phyloP scores from a whole-genome alignment of 2,888 invertebrate species.

The Gnatocerus cornutus region DNA sequence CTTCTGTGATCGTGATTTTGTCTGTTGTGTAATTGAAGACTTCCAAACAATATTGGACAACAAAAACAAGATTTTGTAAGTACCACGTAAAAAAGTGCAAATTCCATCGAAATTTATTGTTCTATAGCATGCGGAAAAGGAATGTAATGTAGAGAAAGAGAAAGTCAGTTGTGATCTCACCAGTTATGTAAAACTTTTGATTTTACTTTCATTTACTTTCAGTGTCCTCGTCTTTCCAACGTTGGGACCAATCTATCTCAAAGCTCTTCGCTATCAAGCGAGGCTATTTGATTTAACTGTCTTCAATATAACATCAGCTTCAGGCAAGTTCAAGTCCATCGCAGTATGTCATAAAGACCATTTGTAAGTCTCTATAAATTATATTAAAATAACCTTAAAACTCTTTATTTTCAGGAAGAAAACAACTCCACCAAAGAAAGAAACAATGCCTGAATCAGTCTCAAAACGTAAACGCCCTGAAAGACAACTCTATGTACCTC shows the following conservation, averaged over 20 bases:
- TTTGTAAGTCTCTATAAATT: constrained; percentile 56
- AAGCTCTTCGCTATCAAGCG: constrained; percentile 64
- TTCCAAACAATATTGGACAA: constrained; percentile 59
- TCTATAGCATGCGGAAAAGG: constrained; percentile 62
- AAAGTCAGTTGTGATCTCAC: constrained; percentile 69
- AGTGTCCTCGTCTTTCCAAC: constrained; percentile 65
- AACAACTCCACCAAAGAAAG: constrained; percentile 28
- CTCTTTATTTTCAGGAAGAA: constrained; percentile 12
- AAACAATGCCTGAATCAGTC: constrained; percentile 40
- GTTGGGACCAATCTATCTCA: constrained; percentile 65
- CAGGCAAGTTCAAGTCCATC: constrained; percentile 55
- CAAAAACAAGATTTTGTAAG: constrained; percentile 61
- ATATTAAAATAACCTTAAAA: constrained; percentile 6
- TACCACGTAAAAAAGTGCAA: neutral
- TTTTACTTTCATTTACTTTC: constrained; percentile 71
- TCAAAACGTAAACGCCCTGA: constrained; percentile 61
- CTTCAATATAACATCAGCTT: constrained; percentile 55
- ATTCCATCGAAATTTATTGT: constrained; percentile 14
- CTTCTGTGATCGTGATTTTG: constrained; percentile 64
- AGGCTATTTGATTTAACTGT: constrained; percentile 63
- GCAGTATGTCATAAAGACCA: constrained; percentile 62
- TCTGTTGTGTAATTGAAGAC: constrained; percentile 63
- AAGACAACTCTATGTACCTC: constrained; percentile 68
- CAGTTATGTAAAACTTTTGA: constrained; percentile 69
- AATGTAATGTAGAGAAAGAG: constrained; percentile 66